Base-by-base conservation (phyloP, 2,888 invertebrate species). In the Melipona bicolor region DNA sequence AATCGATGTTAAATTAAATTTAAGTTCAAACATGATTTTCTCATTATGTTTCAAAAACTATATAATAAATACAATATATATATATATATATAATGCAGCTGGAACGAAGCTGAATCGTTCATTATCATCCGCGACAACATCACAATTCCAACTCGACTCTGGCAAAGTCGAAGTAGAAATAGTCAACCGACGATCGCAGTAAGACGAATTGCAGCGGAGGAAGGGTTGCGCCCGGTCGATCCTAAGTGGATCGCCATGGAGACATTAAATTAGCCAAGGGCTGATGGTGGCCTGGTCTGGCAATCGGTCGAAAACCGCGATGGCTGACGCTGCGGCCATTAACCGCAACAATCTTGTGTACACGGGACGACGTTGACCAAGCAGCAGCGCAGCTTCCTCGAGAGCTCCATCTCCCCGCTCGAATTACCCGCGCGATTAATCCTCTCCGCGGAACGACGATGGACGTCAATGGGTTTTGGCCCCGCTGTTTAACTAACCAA, bases 311-410 rank as follows among this genome's bases (percentile, higher is more conserved):
- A 64, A 84, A 84, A 86, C 89, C 88, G 65, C 90, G 64, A 52
- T 61, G 79, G 71, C 83, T 78, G 83, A 87, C 84, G 71, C 86
- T 71, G 73, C 61, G 85, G 74, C 85, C 85, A 87, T 85, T 89
- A 85, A 89, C 91, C 89, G 82, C 91, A 87, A 89, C 89, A 90
- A 88, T 86, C 83, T 84, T 88, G 80, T 84, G 85, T 85, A 84
- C 77, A 84, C 83, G 84, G 64, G 69, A 70, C 54, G 50, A 74
- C 32, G 61, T n/a, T 64, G 32, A 24, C 69, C 36, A 6, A 6
- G 4, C 32, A 32, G 32, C 32, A 3, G 36, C 36, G 6, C 36
- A 36, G 36, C 36, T 6, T 36, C 62, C 75, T 43, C 70, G 73
- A 56, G 64, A 61, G 71, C 59, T 62, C 72, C 83, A 79, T 79